Base-by-base conservation (phyloP, 2,797 vertebrate genomes). In the Poliocrania exsul region DNA sequence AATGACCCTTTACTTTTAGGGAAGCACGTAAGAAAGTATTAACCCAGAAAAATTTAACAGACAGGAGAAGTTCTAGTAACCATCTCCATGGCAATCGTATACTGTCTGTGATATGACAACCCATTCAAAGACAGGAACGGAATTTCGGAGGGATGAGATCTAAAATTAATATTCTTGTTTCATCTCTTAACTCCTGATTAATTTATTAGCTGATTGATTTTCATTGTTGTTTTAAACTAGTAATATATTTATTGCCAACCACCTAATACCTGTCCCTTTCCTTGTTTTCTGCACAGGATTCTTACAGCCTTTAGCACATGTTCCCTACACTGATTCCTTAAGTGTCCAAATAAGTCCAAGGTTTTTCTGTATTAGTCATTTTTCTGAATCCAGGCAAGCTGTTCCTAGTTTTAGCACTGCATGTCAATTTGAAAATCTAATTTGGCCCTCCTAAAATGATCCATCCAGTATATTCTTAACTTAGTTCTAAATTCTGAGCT, bases 291-390 rank as follows among this genome's bases (percentile, higher is more conserved):
- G 38, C 35, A 64, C 25, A 70, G 26, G 26, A 69, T 51, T 60
- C 28, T 23, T 67, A 44, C 0, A 65, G 40, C 6, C 2, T 84
- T 92, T 79, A 82, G 70, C 33, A 79, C 19, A 56, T 11, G 38
- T 62, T 70, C 29, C 44, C 21, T 86, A 46, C 31, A 33, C 12
- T 10, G 17, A 83, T 19, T 92, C 24, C 62, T 57, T 70, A 66
- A n/a, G n/a, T n/a, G n/a, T n/a, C 17, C 50, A 92, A 26, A 13
- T 74, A 86, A 67, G 19, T 65, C 47, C 71, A 65, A 14, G 2
- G 1, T 84, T 93, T 84, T 83, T 28, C 88, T 82, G n/a, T 72
- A 93, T 95, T 91, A 96, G 96, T 94, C 83, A 95, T 85, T 90
- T 89, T 80, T 87, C 86, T 61, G 82, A 95, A 92, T 89, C 46